Percentiles rank a stretch among this genome's conserved stretches.
Evolutionary conservation across 1,140 invertebrate species (phyloP).

Genomic region (Penaeus vannamei): DNA sequence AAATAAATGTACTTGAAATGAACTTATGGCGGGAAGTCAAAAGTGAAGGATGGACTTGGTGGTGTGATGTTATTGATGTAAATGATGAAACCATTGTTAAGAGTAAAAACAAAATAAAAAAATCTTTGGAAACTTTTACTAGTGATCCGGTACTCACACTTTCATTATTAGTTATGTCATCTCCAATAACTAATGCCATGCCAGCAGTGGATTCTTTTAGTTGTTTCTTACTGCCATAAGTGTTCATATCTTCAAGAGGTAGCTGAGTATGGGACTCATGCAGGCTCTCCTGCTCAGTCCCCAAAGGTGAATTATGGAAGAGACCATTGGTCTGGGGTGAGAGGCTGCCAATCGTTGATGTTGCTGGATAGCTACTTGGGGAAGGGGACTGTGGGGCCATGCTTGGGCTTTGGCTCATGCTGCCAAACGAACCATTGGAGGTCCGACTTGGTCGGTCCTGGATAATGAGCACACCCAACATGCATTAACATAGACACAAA

Average conservation of each 20-base stretch:
- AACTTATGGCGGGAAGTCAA: too few species aligned
- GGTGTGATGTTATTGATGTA: too few species aligned
- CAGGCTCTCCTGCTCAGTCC: constrained; percentile 40
- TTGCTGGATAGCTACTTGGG: constrained; percentile 45
- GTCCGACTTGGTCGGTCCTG: constrained; percentile 63
- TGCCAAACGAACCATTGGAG: constrained; percentile 58
- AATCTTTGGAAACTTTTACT: neutral
- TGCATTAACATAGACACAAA: constrained; percentile 58
- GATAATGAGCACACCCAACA: constrained; percentile 47
- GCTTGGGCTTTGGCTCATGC: constrained; percentile 59
- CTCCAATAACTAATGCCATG: constrained; percentile 65
- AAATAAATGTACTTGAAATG: too few species aligned
- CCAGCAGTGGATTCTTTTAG: constrained; percentile 40
- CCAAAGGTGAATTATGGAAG: constrained; percentile 30
- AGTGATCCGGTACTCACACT: constrained; percentile 55
- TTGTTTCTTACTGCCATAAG: constrained; percentile 53
- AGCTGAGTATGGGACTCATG: constrained; percentile 37
- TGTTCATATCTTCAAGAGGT: constrained; percentile 34
- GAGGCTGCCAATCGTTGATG: constrained; percentile 37
- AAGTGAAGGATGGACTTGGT: too few species aligned
- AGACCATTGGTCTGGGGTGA: constrained; percentile 57
- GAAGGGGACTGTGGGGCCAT: constrained; percentile 52
- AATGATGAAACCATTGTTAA: neutral
- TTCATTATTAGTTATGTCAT: constrained; percentile 69
- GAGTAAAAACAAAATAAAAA: neutral